Base-by-base conservation (phyloP, 2,888 invertebrate species). In the Aphidoletes aphidimyza region DNA sequence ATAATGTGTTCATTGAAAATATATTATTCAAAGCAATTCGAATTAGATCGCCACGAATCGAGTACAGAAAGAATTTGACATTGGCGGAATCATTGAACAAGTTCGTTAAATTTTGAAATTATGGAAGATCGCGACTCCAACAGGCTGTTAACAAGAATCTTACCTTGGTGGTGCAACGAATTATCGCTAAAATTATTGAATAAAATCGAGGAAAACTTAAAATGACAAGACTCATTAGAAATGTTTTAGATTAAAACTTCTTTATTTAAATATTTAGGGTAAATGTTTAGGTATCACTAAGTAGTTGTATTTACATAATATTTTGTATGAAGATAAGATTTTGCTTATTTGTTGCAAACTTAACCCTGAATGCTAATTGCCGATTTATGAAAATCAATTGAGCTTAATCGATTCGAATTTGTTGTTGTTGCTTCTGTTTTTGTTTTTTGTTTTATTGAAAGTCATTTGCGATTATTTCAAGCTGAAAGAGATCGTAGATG, bases 301-400 rank as follows among this genome's bases (percentile, higher is more conserved):
- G 42, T 0, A 69, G 11, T 69, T 69, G 3, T 69, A 69, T 69
- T 26, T 69, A 69, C 69, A 69, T 69, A 69, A 30, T 69, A 69
- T 69, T 69, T 69, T 69, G 34, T 30, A 69, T 30, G 30, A 69
- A 30, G 30, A 22, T 54, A 22, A 42, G 1, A 2, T 34, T 69
- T 54, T 54, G 30, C 30, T 69, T 69, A 30, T 69, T 69, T 34
- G 69, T 69, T 69, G 69, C 69, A 30, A 34, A 69, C 34, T 69
- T 30, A 69, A 69, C 69, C 69, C 69, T 69, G 69, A 54, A 69
- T 69, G 69, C 69, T 69, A 69, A 54, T 54, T 54, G 54, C 54
- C 54, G 54, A 54, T 54, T 54, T 22, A 26, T 22, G 54, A 22
- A 22, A 26, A 54, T 54, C 54, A 54, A 54, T 69, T 69, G 69